A percentile compares a stretch with the other conserved stretches of the same genome.
These are phyloP conservation scores for Stigmatopora nigra DNA, from an alignment of 2,113 vertebrate genomes.

Conservation along the genomic window DNA sequence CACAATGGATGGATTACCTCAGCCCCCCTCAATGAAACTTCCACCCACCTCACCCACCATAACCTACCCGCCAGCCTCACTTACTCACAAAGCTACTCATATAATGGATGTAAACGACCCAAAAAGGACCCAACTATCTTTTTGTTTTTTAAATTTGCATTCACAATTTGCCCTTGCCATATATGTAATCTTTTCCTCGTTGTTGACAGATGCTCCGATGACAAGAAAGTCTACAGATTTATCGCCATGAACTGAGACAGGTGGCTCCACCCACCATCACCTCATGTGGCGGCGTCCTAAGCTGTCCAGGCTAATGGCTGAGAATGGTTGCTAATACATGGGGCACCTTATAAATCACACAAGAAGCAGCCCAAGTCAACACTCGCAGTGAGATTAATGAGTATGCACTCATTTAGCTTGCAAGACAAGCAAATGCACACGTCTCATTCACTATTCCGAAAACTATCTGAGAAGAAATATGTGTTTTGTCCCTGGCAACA, in stretches of 20 bases:
- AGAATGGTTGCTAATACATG: conserved; percentile 57
- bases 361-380: conserved; percentile 54
- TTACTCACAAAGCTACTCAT: conserved; percentile 40
- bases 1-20: conserved; percentile 76
- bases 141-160: neutral
- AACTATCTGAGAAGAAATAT: neutral
- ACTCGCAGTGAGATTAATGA: conserved; percentile 67
- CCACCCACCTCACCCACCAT: conserved; percentile 1
- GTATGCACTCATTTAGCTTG: conserved; percentile 61
- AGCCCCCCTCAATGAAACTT: conserved; percentile 6
- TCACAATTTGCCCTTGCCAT: neutral
- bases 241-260: neutral
- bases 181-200: neutral
- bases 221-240: conserved; percentile 5
- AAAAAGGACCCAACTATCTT: neutral
- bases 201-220: conserved; percentile 1
- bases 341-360: conserved; percentile 66
- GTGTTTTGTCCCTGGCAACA: neutral
- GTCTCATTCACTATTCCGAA: neutral
- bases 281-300: conserved; percentile 59
- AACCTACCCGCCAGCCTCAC: conserved; percentile 31
- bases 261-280: conserved; percentile 16
- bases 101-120: conserved; percentile 16
- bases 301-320: conserved; percentile 64
- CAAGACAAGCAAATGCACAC: conserved; percentile 35